Conservation (phyloP, 2,888 invertebrate species). For the Poecilus cupreus region DNA sequence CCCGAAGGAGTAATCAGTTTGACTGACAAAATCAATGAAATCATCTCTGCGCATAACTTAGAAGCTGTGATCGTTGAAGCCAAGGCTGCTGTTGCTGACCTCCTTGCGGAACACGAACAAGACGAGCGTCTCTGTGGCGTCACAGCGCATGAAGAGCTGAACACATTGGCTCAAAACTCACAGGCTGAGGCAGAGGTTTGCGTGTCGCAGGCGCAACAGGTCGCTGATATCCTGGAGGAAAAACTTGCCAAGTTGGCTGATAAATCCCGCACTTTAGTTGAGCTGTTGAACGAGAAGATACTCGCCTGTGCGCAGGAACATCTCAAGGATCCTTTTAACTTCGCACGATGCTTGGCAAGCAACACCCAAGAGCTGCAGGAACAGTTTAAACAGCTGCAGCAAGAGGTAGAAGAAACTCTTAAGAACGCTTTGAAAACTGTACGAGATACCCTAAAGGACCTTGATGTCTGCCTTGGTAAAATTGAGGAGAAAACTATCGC, state of each 20-base stretch:
- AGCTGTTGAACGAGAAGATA: background rate
- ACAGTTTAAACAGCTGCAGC: background rate
- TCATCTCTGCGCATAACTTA: background rate
- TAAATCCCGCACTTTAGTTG: background rate
- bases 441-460: background rate
- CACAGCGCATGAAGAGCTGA: background rate
- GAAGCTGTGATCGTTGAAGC: background rate
- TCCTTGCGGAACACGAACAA: background rate
- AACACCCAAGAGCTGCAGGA: background rate
- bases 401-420: background rate
- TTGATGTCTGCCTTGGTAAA: background rate
- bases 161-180: background rate
- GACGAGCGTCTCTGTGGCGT: background rate
- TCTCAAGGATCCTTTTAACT: background rate
- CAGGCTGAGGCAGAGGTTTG: background rate
- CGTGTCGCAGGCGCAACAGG: background rate
- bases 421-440: background rate
- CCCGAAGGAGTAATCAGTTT: background rate
- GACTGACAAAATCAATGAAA: background rate
- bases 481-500: background rate
- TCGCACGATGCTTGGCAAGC: background rate
- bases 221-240: background rate
- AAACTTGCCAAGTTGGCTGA: background rate
- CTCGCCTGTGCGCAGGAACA: background rate
- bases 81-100: background rate